phyloP scores from a whole-genome alignment of 2,888 invertebrate species.

The Harpalus rubripes region DNA sequence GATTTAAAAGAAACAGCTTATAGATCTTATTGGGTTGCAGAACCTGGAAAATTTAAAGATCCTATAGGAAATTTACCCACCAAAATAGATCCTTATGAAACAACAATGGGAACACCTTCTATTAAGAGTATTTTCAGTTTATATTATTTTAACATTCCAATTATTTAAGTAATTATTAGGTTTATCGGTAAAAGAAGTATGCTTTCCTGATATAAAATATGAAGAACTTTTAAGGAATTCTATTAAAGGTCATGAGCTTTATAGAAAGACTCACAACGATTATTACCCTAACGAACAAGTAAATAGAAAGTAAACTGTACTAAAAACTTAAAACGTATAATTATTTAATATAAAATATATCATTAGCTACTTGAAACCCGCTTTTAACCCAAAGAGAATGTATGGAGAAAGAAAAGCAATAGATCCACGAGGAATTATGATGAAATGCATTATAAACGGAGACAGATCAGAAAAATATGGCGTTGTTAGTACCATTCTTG shows the following conservation, averaged over 20 bases:
- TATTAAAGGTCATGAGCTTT: constrained; percentile 76
- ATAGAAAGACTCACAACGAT: constrained; percentile 77
- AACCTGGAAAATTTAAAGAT: constrained; percentile 77
- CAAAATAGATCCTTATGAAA: constrained; percentile 74
- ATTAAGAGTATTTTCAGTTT: constrained; percentile 64
- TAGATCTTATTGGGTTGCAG: constrained; percentile 77
- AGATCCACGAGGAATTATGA: constrained; percentile 78
- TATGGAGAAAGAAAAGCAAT: constrained; percentile 77
- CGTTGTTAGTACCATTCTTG: constrained; percentile 73
- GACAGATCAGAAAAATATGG: constrained; percentile 73
- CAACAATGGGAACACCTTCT: constrained; percentile 75
- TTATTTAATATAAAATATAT: constrained; percentile 6
- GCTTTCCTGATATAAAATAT: constrained; percentile 76
- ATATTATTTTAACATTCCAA: constrained; percentile 13
- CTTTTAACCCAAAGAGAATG: constrained; percentile 77
- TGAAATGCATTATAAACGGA: constrained; percentile 70
- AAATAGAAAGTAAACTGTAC: constrained; percentile 62
- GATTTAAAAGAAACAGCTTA: constrained; percentile 78
- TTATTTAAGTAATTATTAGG: constrained; percentile 70
- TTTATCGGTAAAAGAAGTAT: constrained; percentile 73
- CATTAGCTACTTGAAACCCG: constrained; percentile 74
- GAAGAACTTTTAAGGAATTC: constrained; percentile 75
- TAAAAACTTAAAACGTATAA: not conserved
- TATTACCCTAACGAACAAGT: constrained; percentile 77
- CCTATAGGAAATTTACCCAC: constrained; percentile 77